Conservation (phyloP, 1,140 invertebrate genomes). For the Papilio glaucus region DNA sequence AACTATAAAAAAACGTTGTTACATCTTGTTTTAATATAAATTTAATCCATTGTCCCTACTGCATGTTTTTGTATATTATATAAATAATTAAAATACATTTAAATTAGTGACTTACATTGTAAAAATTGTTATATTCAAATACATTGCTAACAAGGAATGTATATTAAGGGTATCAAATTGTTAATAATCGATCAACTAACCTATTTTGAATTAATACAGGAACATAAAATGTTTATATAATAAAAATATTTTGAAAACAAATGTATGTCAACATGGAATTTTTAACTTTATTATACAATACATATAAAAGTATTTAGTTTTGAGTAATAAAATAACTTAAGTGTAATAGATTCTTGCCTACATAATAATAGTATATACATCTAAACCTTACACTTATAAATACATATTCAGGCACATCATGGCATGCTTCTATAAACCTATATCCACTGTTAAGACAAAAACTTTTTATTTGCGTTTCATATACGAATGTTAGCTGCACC, state of each 20-base stretch:
- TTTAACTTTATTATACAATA: not conserved
- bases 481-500: no score
- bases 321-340: not conserved
- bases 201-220: conserved; percentile 11
- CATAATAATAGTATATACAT: not conserved
- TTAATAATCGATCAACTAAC: conserved; percentile 11
- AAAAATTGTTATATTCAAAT: not conserved
- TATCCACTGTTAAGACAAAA: no score
- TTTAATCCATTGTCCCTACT: conserved; percentile 22
- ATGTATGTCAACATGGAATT: conserved; percentile 6
- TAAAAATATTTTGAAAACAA: not conserved
- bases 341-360: not conserved
- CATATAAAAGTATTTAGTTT: conserved; percentile 11
- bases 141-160: conserved; percentile 44
- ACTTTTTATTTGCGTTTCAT: no score
- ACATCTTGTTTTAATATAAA: not conserved
- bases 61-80: conserved; percentile 5
- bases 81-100: conserved; percentile 22
- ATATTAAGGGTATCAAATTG: conserved; percentile 36
- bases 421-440: conserved; percentile 40
- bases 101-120: conserved; percentile 9
- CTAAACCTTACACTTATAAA: conserved; percentile 37
- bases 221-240: conserved; percentile 5
- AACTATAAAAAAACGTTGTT: conserved; percentile 26
- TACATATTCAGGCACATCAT: conserved; percentile 57